Percentiles rank a stretch among this genome's conserved stretches.
Conservation (phyloP, 2,888 invertebrate species). For the Phengaris alcon region DNA sequence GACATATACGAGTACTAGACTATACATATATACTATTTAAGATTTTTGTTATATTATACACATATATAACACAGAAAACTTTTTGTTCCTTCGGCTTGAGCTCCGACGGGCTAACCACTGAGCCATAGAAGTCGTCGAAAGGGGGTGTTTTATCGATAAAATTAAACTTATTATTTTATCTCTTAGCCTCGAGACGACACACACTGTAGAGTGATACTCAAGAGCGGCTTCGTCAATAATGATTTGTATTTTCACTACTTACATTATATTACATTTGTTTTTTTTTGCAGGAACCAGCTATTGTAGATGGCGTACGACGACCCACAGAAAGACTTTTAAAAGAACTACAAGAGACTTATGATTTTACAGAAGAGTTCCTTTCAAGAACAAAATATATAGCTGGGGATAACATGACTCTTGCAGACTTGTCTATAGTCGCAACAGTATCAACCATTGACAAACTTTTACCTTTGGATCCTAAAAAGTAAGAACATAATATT, state of each 20-base stretch:
- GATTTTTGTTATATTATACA: no score
- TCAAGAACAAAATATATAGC: constrained; percentile 69
- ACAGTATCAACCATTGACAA: constrained; percentile 48
- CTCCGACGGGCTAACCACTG: no score
- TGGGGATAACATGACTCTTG: constrained; percentile 73
- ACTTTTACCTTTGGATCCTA: constrained; percentile 49
- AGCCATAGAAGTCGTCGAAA: no score
- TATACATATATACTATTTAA: no score
- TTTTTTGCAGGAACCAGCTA: constrained; percentile 56
- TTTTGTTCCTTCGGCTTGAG: no score
- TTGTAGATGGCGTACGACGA: constrained; percentile 52
- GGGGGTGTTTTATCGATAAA: no score
- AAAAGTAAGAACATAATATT: constrained; percentile 32
- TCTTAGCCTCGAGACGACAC: no score
- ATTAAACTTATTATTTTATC: no score
- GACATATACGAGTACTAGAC: no score
- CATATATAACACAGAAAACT: no score
- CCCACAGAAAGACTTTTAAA: constrained; percentile 54
- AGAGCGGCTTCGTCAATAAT: no score
- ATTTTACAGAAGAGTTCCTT: constrained; percentile 68
- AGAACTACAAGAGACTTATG: constrained; percentile 65
- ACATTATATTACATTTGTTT: constrained; percentile 39
- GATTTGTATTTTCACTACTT: not conserved
- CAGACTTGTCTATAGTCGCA: constrained; percentile 71
- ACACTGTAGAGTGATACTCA: no score